Evolutionary conservation across 2,888 invertebrate species (phyloP).

Genomic region (Emmelina monodactyla): DNA sequence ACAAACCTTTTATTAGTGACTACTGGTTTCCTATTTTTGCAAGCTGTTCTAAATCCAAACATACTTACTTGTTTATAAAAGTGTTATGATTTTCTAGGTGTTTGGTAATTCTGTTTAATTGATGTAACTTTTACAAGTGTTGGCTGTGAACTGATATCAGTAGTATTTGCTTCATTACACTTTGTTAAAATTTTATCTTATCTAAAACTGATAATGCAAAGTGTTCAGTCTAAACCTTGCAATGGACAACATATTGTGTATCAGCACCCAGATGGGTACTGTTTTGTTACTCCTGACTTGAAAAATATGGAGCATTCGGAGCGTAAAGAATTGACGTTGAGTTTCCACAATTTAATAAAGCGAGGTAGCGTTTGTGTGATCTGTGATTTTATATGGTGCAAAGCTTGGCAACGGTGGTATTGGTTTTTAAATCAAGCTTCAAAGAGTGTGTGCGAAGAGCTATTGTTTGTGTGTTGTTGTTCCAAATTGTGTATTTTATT

Average conservation of each 20-base stretch:
- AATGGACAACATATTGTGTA: conserved; percentile 49
- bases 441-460: too few species aligned
- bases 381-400: background rate
- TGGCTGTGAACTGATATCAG: background rate
- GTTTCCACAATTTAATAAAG: conserved; percentile 59
- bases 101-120: too few species aligned
- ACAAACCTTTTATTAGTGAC: too few species aligned
- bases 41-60: too few species aligned
- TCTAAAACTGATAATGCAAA: conserved; percentile 46
- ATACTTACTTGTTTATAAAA: too few species aligned
- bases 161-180: background rate
- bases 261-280: conserved; percentile 35
- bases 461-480: too few species aligned
- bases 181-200: conserved; percentile 40
- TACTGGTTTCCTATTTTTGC: too few species aligned
- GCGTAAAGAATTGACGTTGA: conserved; percentile 51
- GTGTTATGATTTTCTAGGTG: too few species aligned
- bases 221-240: conserved; percentile 44
- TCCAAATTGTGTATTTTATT: too few species aligned
- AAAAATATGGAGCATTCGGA: conserved; percentile 42
- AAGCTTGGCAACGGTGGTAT: background rate
- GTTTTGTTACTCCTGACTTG: conserved; percentile 23
- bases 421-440: too few species aligned
- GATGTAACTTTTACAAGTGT: too few species aligned
- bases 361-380: conserved; percentile 33